These are phyloP conservation scores for Ecliptopera silaceata DNA, from an alignment of 2,888 invertebrate species.

Conservation along the genomic window DNA sequence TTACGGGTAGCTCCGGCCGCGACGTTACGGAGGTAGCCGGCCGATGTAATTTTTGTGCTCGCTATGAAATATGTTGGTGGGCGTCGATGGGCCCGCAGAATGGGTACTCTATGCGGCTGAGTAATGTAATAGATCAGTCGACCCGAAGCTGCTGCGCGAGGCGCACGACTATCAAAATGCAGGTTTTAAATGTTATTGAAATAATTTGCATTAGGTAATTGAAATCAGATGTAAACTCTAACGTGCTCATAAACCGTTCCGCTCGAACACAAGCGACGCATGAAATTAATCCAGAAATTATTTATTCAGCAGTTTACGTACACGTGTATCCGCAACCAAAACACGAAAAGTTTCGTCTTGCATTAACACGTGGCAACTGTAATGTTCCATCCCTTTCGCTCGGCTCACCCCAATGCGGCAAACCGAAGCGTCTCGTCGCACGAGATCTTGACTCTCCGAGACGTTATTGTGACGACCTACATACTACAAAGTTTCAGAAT, in stretches of 20 bases:
- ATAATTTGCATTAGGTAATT: not conserved
- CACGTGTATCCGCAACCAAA: conserved; percentile 41
- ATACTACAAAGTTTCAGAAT: conserved; percentile 28
- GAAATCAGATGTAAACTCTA: not conserved
- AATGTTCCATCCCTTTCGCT: conserved; percentile 52
- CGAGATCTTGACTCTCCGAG: conserved; percentile 51
- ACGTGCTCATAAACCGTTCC: conserved; percentile 2
- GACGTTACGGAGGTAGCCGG: conserved; percentile 51
- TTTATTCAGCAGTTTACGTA: conserved; percentile 23
- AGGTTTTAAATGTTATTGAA: not conserved
- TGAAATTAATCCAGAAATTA: conserved; percentile 16
- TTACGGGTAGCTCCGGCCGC: conserved; percentile 44
- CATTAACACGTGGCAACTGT: conserved; percentile 37
- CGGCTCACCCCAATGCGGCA: conserved; percentile 73
- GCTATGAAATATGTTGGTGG: conserved; percentile 33
- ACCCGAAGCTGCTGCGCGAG: conserved; percentile 40
- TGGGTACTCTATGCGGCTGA: conserved; percentile 25
- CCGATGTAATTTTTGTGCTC: conserved; percentile 13
- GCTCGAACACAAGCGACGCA: conserved; percentile 3
- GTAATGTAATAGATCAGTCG: conserved; percentile 47
- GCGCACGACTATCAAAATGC: conserved; percentile 20
- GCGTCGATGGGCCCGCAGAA: conserved; percentile 45
- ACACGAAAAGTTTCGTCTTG: conserved; percentile 37
- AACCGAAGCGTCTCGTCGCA: conserved; percentile 60
- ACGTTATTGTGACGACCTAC: conserved; percentile 37